phyloP scores from a whole-genome alignment of 1,140 invertebrate genomes.

The Hylaeus volcanicus region DNA sequence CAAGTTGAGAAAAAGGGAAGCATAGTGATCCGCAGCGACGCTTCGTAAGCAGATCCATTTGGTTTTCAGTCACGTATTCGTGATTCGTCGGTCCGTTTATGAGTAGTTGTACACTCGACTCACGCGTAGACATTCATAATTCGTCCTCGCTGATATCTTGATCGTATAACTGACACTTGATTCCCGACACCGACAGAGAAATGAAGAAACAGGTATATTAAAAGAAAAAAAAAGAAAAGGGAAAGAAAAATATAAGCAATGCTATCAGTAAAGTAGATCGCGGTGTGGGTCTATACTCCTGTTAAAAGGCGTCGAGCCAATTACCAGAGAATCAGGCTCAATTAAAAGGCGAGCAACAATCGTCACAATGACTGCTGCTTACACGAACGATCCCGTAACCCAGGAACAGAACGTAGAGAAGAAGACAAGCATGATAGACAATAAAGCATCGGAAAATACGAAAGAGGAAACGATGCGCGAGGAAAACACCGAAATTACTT shows the following conservation, averaged over 20 bases:
- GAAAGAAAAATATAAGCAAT: neutral
- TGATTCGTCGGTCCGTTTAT: constrained; percentile 24
- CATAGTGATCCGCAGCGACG: constrained; percentile 18
- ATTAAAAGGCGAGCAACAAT: constrained; percentile 47
- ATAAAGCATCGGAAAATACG: constrained; percentile 3
- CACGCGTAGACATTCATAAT: constrained; percentile 5
- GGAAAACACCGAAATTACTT: constrained; percentile 7
- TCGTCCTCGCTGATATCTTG: neutral
- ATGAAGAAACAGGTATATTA: constrained; percentile 8
- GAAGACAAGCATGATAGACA: constrained; percentile 17
- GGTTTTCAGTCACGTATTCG: constrained; percentile 48
- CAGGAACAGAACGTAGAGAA: constrained; percentile 34
- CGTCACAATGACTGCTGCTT: constrained; percentile 55
- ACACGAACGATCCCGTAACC: constrained; percentile 29
- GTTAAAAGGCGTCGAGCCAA: constrained; percentile 39
- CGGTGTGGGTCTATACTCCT: constrained; percentile 16
- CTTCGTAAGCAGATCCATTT: constrained; percentile 38
- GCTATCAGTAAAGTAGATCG: constrained; percentile 30
- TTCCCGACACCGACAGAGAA: neutral
- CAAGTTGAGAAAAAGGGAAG: constrained; percentile 10
- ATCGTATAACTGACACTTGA: neutral
- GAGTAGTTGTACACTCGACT: constrained; percentile 5
- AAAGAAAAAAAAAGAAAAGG: neutral
- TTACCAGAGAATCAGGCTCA: constrained; percentile 41
- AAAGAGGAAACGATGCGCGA: constrained; percentile 12